Base-by-base conservation (phyloP, 2,888 invertebrate genomes). In the Anarsia innoxiella region DNA sequence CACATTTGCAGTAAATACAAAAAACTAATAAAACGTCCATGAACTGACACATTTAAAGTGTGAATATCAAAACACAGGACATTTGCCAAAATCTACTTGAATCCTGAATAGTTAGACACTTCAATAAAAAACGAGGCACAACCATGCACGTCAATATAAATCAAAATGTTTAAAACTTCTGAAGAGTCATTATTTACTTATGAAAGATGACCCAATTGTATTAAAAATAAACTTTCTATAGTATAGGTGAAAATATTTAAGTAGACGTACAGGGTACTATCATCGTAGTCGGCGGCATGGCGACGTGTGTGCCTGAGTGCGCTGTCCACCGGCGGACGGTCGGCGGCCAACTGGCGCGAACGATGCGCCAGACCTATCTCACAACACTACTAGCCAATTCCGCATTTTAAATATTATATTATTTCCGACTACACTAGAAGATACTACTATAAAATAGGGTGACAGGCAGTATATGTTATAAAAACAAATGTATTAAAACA, bases 211-310 rank as follows among this genome's bases (percentile, higher is more conserved):
- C 33, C 33, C 26, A 33, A 26, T 33, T 25, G 26, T 33, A 26
- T 25, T 23, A 14, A 36, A 36, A 29, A 36, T 28, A 36, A 36
- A 37, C 31, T 27, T 16, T 31, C n/a, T 31, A 25, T 36, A n/a
- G 31, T 12, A 8, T 12, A 12, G 27, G 26, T 42, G 48, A 45
- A 38, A 46, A 47, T 52, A 51, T 53, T 59, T 57, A 63, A 51
- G 52, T 45, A 59, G 61, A 84, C 84, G 77, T 72, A 83, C 83
- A 84, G 66, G 78, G 82, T 67, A 84, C 83, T 65, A 84, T 75
- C 78, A 82, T 83, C 54, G 84, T 78, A 48, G 83, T 83, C 53
- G 84, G 84, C 68, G 84, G 84, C 84, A 84, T 84, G 72, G 59
- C 69, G 74, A 67, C 69, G 66, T 57, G 53, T 35, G 39, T 31